Base-by-base conservation (phyloP, 2,113 vertebrate genomes). In the Falco punctatus region DNA sequence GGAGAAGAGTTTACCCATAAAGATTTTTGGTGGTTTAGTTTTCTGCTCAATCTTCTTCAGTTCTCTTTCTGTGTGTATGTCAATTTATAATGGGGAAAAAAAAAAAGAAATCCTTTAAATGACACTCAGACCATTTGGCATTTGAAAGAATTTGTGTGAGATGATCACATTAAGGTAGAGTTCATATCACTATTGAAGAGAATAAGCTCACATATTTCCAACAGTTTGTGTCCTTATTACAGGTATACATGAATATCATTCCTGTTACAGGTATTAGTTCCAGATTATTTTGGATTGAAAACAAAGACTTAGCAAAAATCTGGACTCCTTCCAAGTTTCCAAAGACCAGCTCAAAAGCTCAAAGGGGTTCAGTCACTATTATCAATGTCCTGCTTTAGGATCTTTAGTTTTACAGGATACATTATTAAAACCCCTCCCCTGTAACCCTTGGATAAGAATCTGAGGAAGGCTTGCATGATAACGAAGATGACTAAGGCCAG, bases 271-370 rank as follows among this genome's bases (percentile, higher is more conserved):
- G 64, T 92, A 95, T 81, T 87, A 73, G 78, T 96, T 96, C 87
- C 93, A 84, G 81, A 90, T 92, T 94, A 96, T 88, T 93, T 90
- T 86, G 80, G 75, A 91, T 91, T 81, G 88, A 79, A 97, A 96
- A 95, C 80, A 95, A 96, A 95, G 90, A 70, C 4, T 77, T 94
- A 94, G 74, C 14, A 92, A 91, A 93, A 95, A 55, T 58, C n/a
- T 96, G 94, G 90, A 92, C 20, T 83, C 64, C 30, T 88, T 80
- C 95, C 91, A 96, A 84, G 57, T 59, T 94, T 94, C 92, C 70
- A 92, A 90, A 97, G 71, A 86, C 83, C 73, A 85, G 61, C 52
- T 92, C 6, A 1, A 86, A 81, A 94, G 35, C 64, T 92, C 58
- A 35, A 83, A 93, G 73, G 40, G 58, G 40, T 96, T 96, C 92